Base-by-base conservation (phyloP, 2,113 vertebrate genomes). In the Sinocyclocheilus anophthalmus region DNA sequence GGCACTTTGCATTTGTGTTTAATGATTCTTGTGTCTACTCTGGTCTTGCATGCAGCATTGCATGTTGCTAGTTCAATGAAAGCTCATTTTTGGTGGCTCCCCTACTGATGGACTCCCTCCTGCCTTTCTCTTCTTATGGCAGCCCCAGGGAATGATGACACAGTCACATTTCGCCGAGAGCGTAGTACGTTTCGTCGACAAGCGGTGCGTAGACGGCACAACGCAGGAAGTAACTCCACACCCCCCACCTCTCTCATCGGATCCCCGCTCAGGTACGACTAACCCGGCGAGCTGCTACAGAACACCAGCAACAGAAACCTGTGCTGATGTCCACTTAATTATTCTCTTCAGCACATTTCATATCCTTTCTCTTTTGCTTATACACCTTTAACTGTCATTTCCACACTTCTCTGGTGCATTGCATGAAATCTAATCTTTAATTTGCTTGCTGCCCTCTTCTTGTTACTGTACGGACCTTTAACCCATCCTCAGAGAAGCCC, bases 171-270 rank as follows among this genome's bases (percentile, higher is more conserved):
- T 92, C 97, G 97, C 80, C 96, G 97, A 79, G 98, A 99, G 92
- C 97, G 98, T 95, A 98, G 98, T 95, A 99, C 98, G 90, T 99
- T 99, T 95, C 98, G 98, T 91, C 96, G 98, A 91, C 98, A 99
- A 96, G 98, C 98, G 55, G 98, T 99, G 79, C 96, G 98, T 90
- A 96, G 98, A 94, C 96, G 98, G 89, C 98, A 99, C 96, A 99
- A 99, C 94, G 98, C 98, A 90, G 98, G 98, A 93, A 99, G 97
- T 95, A 99, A 98, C 96, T 97, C 98, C 93, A 97, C 97, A 92
- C 98, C 98, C 92, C 97, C 97, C 92, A 93, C 97, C 91, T 98
- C 98, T 91, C 96, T 99, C 95, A 96, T 99, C 93, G 98, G 98
- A 96, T 98, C 98, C 90, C 98, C 98, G 92, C 97, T 98, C 94